Evolutionary conservation across 1,140 invertebrate species (phyloP), one percentile per base, ranked within the genome.

Genomic region (Drosophila rufa): DNA sequence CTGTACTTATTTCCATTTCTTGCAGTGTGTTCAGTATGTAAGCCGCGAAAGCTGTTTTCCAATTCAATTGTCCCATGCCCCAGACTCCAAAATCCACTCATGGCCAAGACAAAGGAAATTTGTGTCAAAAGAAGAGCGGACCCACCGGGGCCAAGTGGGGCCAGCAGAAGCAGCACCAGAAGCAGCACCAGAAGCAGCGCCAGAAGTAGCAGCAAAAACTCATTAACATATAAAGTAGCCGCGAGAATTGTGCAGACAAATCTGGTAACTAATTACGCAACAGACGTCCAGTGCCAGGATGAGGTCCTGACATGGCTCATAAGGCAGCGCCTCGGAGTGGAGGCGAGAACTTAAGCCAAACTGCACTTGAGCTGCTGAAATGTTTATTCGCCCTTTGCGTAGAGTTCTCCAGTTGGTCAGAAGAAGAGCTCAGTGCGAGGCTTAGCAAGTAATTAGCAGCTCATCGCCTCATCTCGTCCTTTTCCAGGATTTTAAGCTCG

Each of bases 181-280:
- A 42, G 58, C 60, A 70, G 59, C 22, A 25, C 27, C 33, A 55
- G 27, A 30, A 65, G 25, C n/a, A 51, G 79, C 56, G 59, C 27
- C 33, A 36, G 64, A 64, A 33, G 50, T 27, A 33, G 57, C 61
- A 79, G 48, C 38, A 78, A 82, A 85, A 78, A 82, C 79, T 86
- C 82, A 86, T 86, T 86, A 86, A 79, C 82, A 86, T 86, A 86
- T 79, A 85, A 86, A 85, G 82, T 80, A 79, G 82, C 65, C 82
- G 66, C 69, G 66, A 46, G 42, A 79, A 79, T 68, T 65, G 67
- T 17, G 42, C 78, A 45, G 55, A 61, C 65, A 68, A 77, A 77
- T 68, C 62, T 81, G 80, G 69, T 81, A 86, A 79, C 82, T 86
- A 86, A 86, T 86, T 86, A 86, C 75, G 69, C 68, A 79, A 79